Percentiles rank a stretch among this genome's conserved stretches.
Conservation (phyloP, 2,888 invertebrate genomes). For the Eudasyphora cyanicolor region DNA sequence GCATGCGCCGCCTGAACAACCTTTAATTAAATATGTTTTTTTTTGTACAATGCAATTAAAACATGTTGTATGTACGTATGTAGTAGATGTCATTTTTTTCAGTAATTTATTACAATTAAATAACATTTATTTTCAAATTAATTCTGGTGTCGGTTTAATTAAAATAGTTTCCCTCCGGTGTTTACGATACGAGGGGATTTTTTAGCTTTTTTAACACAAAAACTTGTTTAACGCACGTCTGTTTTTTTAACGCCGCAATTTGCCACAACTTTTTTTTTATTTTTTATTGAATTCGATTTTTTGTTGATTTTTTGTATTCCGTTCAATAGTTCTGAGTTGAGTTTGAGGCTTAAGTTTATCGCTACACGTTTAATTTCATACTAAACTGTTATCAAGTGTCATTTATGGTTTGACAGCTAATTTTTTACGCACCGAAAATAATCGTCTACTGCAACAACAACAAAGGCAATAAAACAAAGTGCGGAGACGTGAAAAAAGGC, state of each 20-base stretch:
- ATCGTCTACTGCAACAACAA: neutral
- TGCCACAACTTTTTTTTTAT: neutral
- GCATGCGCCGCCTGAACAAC: slow-evolving; percentile 18
- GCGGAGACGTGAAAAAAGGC: neutral
- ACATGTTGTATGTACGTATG: neutral
- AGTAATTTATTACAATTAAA: slow-evolving; percentile 31
- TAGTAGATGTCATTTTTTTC: neutral
- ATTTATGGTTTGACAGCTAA: slow-evolving; percentile 51
- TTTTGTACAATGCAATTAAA: neutral
- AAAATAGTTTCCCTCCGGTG: neutral
- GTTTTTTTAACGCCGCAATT: slow-evolving; percentile 9
- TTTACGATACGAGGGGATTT: neutral
- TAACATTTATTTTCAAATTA: slow-evolving; percentile 26
- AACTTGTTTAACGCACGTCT: slow-evolving; percentile 25
- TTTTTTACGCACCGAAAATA: slow-evolving; percentile 32
- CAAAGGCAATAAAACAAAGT: neutral
- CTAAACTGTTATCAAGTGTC: slow-evolving; percentile 60
- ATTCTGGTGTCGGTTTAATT: slow-evolving; percentile 16
- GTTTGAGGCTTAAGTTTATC: slow-evolving; percentile 40
- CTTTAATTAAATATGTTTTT: neutral
- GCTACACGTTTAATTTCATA: slow-evolving; percentile 61
- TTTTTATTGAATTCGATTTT: neutral
- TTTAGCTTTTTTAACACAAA: neutral
- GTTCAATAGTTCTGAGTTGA: neutral
- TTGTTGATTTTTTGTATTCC: neutral